Evolutionary conservation across 2,113 vertebrate species (phyloP), one percentile per base, ranked within the genome.

Genomic region (Lophochroa leadbeateri): DNA sequence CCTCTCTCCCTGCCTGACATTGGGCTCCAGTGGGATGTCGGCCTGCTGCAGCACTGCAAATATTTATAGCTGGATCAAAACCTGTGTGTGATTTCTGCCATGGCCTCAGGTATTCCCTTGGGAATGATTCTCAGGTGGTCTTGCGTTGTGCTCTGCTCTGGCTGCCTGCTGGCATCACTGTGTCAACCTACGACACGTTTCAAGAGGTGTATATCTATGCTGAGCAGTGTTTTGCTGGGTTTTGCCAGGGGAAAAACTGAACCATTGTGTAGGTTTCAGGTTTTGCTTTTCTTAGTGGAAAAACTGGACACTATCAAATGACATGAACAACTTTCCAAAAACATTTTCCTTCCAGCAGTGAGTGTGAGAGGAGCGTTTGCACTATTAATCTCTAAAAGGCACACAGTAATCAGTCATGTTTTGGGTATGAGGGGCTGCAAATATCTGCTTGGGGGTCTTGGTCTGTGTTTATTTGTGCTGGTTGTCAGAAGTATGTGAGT

Each of bases 221-320:
- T 64, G 76, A 88, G 85, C 70, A 69, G 79, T 4, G 0, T 72
- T 57, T 28, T 24, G 53, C 80, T 86, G 88, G 64, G 74, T 27
- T 84, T 39, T 94, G 91, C 81, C 52, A 84, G 85, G 81, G 94
- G 94, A 96, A 92, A 96, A 94, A 64, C 55, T 86, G 89, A 95
- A 76, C 83, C 91, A 69, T 50, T 17, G 2, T 12, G 47, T 21
- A 23, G 60, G n/a, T 84, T 93, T 81, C 80, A 35, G 60, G 31
- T 70, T 93, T 94, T 92, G 80, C 86, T 94, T 95, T 82, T 60
- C 91, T 92, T 86, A 92, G 83, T 91, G 94, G 94, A 92, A 95
- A 94, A 95, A 86, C 35, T 84, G 95, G 95, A 88, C 69, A 28
- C 60, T 94, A 91, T 91, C 86, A 78, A 84, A 82, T 86, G 80